Conservation (phyloP, 2,797 vertebrate species). For the Delichon dasypus region DNA sequence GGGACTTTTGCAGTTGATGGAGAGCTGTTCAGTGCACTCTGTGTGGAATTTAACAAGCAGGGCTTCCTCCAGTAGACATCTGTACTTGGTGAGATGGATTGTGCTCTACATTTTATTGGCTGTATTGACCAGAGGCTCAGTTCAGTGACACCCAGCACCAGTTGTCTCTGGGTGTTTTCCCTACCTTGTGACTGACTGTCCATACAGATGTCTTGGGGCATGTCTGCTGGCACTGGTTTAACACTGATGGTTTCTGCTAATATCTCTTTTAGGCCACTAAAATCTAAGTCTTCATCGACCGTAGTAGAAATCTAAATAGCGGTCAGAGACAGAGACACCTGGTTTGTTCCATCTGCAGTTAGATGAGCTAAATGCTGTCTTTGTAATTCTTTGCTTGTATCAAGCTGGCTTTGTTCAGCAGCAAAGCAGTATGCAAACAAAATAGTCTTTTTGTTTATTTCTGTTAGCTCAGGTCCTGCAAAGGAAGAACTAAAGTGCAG, state of each 20-base stretch:
- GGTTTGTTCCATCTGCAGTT: neutral
- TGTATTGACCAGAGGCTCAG: neutral
- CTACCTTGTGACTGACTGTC: neutral
- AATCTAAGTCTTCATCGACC: neutral
- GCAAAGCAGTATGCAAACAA: neutral
- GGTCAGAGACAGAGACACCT: neutral
- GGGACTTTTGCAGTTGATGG: neutral
- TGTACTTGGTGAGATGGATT: neutral
- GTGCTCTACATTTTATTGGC: neutral
- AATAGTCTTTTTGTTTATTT: neutral
- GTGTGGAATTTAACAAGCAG: neutral
- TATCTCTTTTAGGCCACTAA: neutral
- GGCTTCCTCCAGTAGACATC: neutral
- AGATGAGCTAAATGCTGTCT: neutral
- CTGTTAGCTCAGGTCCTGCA: neutral
- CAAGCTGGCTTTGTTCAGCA: neutral
- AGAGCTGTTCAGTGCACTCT: neutral
- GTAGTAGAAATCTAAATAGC: neutral
- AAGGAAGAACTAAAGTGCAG: neutral
- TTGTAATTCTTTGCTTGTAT: neutral
- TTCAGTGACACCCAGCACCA: neutral
- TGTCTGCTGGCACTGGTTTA: neutral
- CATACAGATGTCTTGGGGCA: neutral
- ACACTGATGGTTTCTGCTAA: neutral
- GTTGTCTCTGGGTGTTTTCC: neutral